Percentiles rank a stretch among this genome's conserved stretches.
These are phyloP conservation scores for Cantharis rufa DNA, from an alignment of 2,888 invertebrate species.

Conservation along the genomic window DNA sequence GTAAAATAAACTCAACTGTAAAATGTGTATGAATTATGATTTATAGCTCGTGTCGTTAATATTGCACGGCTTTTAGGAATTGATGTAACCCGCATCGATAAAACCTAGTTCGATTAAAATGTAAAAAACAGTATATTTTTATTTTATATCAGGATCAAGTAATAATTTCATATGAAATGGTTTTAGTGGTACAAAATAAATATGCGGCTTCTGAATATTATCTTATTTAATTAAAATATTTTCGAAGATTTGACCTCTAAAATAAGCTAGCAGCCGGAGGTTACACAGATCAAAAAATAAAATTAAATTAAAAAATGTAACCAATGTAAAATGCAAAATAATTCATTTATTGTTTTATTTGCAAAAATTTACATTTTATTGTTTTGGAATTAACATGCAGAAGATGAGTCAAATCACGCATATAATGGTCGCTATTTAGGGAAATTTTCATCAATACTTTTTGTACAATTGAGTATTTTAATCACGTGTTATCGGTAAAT, in stretches of 20 bases:
- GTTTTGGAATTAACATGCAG: neutral
- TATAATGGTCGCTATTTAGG: neutral
- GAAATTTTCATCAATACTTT: neutral
- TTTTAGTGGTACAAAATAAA: neutral
- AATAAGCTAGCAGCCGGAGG: neutral
- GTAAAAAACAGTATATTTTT: neutral
- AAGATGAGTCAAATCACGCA: neutral
- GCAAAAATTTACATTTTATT: neutral
- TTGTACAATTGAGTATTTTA: neutral
- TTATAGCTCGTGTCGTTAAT: neutral
- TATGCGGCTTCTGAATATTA: neutral
- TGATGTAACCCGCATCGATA: neutral
- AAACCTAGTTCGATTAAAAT: neutral
- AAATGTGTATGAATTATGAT: neutral
- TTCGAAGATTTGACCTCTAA: neutral
- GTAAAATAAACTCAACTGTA: neutral
- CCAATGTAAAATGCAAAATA: neutral
- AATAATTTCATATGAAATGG: neutral
- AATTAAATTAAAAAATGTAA: neutral
- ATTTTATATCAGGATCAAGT: neutral
- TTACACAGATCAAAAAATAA: neutral
- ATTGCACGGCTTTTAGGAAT: neutral
- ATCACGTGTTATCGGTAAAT: neutral
- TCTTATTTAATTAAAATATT: neutral
- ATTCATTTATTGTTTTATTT: neutral